Evolutionary conservation across 2,797 vertebrate genomes (phyloP).

Genomic region (Meda fulgida): DNA sequence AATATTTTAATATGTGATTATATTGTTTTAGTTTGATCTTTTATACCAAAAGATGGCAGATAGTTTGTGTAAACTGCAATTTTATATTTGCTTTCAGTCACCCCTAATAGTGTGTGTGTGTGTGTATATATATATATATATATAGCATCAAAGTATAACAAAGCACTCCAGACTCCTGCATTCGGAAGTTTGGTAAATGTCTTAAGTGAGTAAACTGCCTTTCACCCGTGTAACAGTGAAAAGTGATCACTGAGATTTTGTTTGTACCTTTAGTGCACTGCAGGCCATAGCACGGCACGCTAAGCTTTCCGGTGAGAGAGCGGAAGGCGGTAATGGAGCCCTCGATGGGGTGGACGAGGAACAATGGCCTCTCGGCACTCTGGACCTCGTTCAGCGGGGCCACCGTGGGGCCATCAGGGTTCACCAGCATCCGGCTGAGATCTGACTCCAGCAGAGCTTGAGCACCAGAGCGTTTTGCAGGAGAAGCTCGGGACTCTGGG

Average conservation of each 20-base stretch:
- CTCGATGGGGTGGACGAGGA: slow-evolving; percentile 95
- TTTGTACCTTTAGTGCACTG: slow-evolving; percentile 93
- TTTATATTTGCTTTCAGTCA: background rate
- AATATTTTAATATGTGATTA: background rate
- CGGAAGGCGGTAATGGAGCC: slow-evolving; percentile 86
- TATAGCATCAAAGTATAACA: background rate
- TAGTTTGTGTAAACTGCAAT: background rate
- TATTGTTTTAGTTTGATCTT: background rate
- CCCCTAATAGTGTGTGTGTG: no score
- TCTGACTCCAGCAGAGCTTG: slow-evolving; percentile 76
- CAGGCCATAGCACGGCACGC: slow-evolving; percentile 90
- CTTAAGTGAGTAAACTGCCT: background rate
- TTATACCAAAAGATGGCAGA: background rate
- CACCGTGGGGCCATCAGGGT: slow-evolving; percentile 86
- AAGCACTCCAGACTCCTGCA: background rate
- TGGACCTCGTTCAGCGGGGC: slow-evolving; percentile 84
- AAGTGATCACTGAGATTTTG: background rate
- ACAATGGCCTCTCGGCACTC: slow-evolving; percentile 87
- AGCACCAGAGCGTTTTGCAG: slow-evolving; percentile 55
- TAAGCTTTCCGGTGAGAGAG: slow-evolving; percentile 85
- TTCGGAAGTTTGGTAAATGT: background rate
- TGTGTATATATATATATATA: no score
- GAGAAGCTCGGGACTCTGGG: slow-evolving; percentile 72
- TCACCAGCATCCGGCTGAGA: slow-evolving; percentile 84
- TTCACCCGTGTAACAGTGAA: background rate